Conservation (phyloP, 2,113 vertebrate species). For the Trochalopteron elliotii region DNA sequence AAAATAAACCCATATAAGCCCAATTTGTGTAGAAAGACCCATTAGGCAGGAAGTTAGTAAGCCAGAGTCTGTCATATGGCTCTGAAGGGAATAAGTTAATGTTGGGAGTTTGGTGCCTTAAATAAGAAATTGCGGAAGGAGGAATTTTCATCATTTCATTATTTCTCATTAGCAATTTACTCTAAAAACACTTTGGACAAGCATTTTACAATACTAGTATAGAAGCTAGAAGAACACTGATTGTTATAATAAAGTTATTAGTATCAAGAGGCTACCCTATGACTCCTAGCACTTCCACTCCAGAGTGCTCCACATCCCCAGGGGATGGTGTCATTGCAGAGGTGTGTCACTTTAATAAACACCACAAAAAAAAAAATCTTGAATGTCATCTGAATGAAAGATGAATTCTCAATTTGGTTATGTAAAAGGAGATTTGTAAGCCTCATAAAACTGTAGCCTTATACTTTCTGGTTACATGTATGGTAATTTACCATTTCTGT, state of each 20-base stretch:
- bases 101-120: slow-evolving; percentile 20
- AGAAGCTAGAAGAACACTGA: not conserved
- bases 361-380: not conserved
- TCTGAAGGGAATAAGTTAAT: slow-evolving; percentile 65
- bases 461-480: not conserved
- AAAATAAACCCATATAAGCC: slow-evolving; percentile 59
- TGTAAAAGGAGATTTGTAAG: not conserved
- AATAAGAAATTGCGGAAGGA: slow-evolving; percentile 45
- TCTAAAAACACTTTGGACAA: slow-evolving; percentile 9
- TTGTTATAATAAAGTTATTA: not conserved
- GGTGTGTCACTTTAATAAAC: not conserved
- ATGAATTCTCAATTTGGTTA: not conserved
- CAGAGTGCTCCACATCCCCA: not conserved
- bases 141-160: slow-evolving; percentile 32
- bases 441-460: not conserved
- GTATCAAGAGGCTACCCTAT: not conserved
- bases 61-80: slow-evolving; percentile 41
- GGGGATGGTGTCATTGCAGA: not conserved
- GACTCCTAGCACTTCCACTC: not conserved
- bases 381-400: not conserved
- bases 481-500: not conserved
- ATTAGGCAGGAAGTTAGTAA: slow-evolving; percentile 76
- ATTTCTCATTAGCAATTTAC: slow-evolving; percentile 10
- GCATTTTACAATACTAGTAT: not conserved
- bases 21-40: slow-evolving; percentile 62